Evolutionary conservation across 2,797 vertebrate genomes (phyloP).

Genomic region (Vipera latastei): DNA sequence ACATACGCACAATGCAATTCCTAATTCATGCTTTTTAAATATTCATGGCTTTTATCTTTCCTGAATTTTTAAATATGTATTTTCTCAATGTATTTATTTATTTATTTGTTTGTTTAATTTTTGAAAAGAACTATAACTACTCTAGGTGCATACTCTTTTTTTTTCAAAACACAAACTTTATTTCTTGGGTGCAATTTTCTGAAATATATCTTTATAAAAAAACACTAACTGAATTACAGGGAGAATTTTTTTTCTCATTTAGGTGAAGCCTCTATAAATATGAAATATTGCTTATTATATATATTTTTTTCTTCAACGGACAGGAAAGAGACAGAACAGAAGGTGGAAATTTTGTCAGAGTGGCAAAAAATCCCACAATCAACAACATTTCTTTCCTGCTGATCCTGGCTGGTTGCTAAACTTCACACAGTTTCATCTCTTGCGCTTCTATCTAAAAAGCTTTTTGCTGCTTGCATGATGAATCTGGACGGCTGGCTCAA

Average conservation of each 20-base stretch:
- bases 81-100: neutral
- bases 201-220: neutral
- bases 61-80: neutral
- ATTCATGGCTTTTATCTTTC: neutral
- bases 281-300: neutral
- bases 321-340: neutral
- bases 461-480: neutral
- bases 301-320: neutral
- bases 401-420: neutral
- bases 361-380: neutral
- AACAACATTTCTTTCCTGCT: neutral
- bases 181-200: neutral
- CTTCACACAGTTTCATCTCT: neutral
- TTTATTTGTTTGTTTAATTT: neutral
- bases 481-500: neutral
- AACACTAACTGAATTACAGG: neutral
- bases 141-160: neutral
- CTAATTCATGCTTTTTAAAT: neutral
- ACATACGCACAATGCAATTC: neutral
- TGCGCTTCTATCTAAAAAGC: neutral
- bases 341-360: neutral
- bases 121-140: neutral
- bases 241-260: neutral
- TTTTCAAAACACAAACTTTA: neutral
- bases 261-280: neutral